phyloP scores from a whole-genome alignment of 1,140 invertebrate species.

The Lordiphosa collinella region DNA sequence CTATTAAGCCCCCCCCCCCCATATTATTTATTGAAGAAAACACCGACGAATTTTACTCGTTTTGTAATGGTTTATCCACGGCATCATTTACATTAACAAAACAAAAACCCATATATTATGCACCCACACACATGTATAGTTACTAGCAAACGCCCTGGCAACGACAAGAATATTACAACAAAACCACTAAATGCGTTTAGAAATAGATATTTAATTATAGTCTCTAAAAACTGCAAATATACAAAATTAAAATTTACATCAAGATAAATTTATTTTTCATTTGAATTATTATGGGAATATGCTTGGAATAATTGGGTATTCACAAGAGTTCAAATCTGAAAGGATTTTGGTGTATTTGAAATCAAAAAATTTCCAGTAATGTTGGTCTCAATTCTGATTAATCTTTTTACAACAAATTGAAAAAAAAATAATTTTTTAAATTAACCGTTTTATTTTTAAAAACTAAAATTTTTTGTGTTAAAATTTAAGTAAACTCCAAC shows the following conservation, averaged over 20 bases:
- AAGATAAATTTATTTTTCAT: not conserved
- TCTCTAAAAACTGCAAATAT: slow-evolving; percentile 45
- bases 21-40: slow-evolving; percentile 61
- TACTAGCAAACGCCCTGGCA: slow-evolving; percentile 58
- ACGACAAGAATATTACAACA: slow-evolving; percentile 34
- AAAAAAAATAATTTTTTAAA: too few species aligned
- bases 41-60: slow-evolving; percentile 35
- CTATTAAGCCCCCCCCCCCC: slow-evolving; percentile 13
- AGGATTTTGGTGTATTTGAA: too few species aligned
- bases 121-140: slow-evolving; percentile 48
- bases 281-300: too few species aligned
- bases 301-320: too few species aligned
- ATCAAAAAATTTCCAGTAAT: too few species aligned
- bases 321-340: too few species aligned
- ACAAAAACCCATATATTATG: slow-evolving; percentile 16
- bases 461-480: too few species aligned
- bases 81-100: slow-evolving; percentile 42
- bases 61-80: slow-evolving; percentile 35
- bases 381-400: too few species aligned
- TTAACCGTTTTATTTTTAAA: too few species aligned
- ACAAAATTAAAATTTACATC: slow-evolving; percentile 39
- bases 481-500: too few species aligned
- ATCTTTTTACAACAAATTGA: too few species aligned
- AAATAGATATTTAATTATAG: slow-evolving; percentile 53
- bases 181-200: slow-evolving; percentile 52